Conservation (phyloP, 2,888 invertebrate genomes). For the Spialia ferax region DNA sequence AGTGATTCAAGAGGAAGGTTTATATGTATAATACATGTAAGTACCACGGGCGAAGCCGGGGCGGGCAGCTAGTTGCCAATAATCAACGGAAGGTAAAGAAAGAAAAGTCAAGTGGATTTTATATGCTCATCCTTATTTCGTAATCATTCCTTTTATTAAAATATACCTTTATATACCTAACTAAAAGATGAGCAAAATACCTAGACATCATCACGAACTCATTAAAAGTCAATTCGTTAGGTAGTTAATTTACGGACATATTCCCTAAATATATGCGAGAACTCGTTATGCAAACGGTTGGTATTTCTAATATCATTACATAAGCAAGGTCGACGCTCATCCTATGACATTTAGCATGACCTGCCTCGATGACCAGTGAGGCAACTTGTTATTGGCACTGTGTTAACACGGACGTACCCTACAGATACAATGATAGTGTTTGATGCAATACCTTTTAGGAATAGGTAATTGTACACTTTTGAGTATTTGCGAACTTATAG, state of each 20-base stretch:
- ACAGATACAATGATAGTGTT: slow-evolving; percentile 14
- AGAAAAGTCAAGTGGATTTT: too few relatives aligned
- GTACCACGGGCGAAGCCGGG: too few relatives aligned
- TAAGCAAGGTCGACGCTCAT: slow-evolving; percentile 78
- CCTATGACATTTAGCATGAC: slow-evolving; percentile 75
- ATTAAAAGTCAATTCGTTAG: slow-evolving; percentile 26
- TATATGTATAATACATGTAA: too few relatives aligned
- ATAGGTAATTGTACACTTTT: background rate
- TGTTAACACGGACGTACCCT: slow-evolving; percentile 42
- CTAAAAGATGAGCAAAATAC: background rate
- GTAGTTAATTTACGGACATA: slow-evolving; percentile 35
- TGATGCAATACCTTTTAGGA: slow-evolving; percentile 26
- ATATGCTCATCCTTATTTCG: background rate
- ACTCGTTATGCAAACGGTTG: slow-evolving; percentile 64
- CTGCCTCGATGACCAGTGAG: slow-evolving; percentile 71
- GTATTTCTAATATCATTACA: slow-evolving; percentile 74
- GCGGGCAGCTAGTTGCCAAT: too few relatives aligned
- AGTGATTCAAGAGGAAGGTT: too few relatives aligned
- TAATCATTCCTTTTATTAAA: background rate
- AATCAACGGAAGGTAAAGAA: too few relatives aligned
- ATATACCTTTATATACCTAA: background rate
- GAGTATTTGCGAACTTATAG: background rate
- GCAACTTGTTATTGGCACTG: slow-evolving; percentile 67
- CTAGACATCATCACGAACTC: background rate
- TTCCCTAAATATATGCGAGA: slow-evolving; percentile 46